These are phyloP conservation scores for Umimayanthus chanpuru DNA, from an alignment of 92 coral and sea anemone species.

Conservation along the genomic window DNA sequence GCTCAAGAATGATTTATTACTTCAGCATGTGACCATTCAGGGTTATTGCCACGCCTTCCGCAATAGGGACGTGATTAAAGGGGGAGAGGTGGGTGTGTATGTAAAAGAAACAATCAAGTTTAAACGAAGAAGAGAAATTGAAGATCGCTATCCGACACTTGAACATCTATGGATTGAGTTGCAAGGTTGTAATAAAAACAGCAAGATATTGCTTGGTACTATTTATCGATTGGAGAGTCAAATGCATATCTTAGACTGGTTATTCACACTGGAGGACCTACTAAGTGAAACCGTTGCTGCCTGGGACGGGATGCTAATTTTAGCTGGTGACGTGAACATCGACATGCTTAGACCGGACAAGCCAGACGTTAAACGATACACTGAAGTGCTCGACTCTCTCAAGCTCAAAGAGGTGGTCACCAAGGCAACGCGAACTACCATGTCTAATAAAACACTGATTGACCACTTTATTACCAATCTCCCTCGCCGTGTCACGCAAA, in stretches of 20 bases:
- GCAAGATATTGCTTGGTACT: constrained; percentile 25
- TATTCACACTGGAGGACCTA: constrained; percentile 18
- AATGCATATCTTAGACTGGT: constrained; percentile 18
- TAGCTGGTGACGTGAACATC: constrained; percentile 46
- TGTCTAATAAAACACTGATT: constrained; percentile 38
- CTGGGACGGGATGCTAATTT: constrained; percentile 47
- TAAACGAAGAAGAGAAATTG: constrained; percentile 39
- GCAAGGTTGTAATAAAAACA: constrained; percentile 35
- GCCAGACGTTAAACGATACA: constrained; percentile 39
- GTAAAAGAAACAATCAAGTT: constrained; percentile 42
- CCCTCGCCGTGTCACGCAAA: not conserved
- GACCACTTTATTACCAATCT: constrained; percentile 46
- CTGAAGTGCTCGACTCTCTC: constrained; percentile 47
- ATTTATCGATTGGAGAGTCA: constrained; percentile 33
- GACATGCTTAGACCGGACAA: too few species aligned
- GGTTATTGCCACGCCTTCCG: constrained; percentile 37
- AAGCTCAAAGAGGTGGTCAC: constrained; percentile 53
- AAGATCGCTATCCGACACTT: constrained; percentile 21
- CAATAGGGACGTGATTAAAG: constrained; percentile 24
- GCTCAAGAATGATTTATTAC: constrained; percentile 14
- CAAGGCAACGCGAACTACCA: constrained; percentile 38
- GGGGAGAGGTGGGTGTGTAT: constrained; percentile 38
- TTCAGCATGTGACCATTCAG: constrained; percentile 38
- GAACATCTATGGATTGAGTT: constrained; percentile 39
- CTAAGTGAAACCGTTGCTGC: constrained; percentile 17